A percentile compares a stretch with the other conserved stretches of the same genome.
phyloP scores from a whole-genome alignment of 2,888 invertebrate species.

The Agrochola lychnidis region DNA sequence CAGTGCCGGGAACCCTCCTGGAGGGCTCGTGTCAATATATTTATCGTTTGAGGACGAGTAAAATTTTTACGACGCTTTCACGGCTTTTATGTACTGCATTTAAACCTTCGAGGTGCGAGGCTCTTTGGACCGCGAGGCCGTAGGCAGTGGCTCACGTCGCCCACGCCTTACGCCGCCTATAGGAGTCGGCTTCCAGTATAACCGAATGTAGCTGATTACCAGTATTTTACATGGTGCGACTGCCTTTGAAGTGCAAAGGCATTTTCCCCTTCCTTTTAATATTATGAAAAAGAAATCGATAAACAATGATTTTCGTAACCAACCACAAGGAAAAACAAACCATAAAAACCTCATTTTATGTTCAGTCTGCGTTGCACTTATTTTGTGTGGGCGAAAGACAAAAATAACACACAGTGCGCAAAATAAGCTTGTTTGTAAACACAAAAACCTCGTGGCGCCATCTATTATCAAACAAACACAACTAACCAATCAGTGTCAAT shows the following conservation, averaged over 20 bases:
- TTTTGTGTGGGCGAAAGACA: constrained; percentile 8
- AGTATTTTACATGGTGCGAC: background rate
- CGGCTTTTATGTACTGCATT: no score
- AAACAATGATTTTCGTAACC: constrained; percentile 2
- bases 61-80: no score
- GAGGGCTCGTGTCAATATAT: no score
- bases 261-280: background rate
- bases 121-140: no score
- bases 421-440: constrained; percentile 65
- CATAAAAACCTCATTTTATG: constrained; percentile 15
- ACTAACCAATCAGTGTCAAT: constrained; percentile 57
- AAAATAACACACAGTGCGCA: constrained; percentile 57
- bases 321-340: constrained; percentile 28
- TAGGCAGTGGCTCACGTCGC: no score
- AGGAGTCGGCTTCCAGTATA: background rate
- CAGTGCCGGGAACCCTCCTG: no score
- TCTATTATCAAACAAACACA: constrained; percentile 54
- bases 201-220: background rate
- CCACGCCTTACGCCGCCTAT: no score
- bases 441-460: constrained; percentile 64
- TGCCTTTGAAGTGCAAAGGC: background rate
- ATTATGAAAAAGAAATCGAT: background rate
- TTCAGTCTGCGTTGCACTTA: constrained; percentile 1
- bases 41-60: no score
- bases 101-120: no score